Conservation (phyloP, 2,888 invertebrate species). For the Agriopis marginaria region DNA sequence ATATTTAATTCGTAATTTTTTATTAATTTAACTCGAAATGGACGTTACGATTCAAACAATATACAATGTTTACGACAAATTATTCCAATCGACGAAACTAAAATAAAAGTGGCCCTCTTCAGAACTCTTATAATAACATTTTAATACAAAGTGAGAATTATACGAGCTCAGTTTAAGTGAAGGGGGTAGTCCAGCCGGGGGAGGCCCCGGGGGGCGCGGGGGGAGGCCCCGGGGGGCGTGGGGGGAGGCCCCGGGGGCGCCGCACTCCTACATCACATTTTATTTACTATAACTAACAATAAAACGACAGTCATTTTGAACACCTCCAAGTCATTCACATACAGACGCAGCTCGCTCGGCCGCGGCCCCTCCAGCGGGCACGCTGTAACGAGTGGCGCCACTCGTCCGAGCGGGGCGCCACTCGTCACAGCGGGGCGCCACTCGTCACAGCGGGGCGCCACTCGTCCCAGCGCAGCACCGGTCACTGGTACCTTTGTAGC, state of each 20-base stretch:
- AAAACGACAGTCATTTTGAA: conserved; percentile 74
- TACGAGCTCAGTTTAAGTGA: conserved; percentile 14
- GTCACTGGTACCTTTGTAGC: too few relatives aligned
- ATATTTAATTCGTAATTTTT: conserved; percentile 71
- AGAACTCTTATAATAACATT: conserved; percentile 56
- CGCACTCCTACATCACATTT: too few relatives aligned
- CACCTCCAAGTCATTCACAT: conserved; percentile 53
- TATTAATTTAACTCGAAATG: conserved; percentile 64
- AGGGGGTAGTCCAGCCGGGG: not conserved
- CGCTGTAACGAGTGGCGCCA: too few relatives aligned
- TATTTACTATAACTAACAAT: too few relatives aligned
- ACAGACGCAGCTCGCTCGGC: not conserved
- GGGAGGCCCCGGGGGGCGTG: too few relatives aligned
- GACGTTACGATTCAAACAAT: conserved; percentile 60
- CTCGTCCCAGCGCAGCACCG: too few relatives aligned
- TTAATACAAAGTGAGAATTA: conserved; percentile 39
- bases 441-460: too few relatives aligned
- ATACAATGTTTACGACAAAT: conserved; percentile 63
- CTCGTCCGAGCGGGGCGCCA: too few relatives aligned
- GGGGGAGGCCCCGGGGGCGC: too few relatives aligned
- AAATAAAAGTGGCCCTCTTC: conserved; percentile 65
- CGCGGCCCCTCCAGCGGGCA: not conserved
- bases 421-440: too few relatives aligned
- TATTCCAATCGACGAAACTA: conserved; percentile 58
- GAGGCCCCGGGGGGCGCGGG: too few relatives aligned